Conservation (phyloP, 1,140 invertebrate genomes). For the Diachasma alloeum region DNA sequence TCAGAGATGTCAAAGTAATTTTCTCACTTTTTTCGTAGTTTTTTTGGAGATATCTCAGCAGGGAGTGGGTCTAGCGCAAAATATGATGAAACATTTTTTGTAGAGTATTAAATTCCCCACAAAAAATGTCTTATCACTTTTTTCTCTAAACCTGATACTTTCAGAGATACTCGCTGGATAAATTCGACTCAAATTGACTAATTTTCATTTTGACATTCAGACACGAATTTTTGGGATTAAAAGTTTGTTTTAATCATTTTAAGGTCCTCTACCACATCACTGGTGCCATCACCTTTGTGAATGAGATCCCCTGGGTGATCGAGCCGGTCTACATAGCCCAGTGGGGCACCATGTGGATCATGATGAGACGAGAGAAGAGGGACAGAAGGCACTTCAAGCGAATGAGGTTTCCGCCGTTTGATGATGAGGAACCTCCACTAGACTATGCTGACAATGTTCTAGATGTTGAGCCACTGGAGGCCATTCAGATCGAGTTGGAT, state of each 20-base stretch:
- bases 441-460: constrained; percentile 99
- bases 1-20: constrained; percentile 92
- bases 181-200: neutral
- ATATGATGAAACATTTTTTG: too few relatives aligned
- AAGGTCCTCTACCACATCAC: constrained; percentile 90
- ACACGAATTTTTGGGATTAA: too few relatives aligned
- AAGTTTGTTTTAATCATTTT: neutral
- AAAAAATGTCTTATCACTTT: too few relatives aligned
- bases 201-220: neutral
- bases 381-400: constrained; percentile 99
- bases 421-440: constrained; percentile 99
- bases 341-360: constrained; percentile 99
- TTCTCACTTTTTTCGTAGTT: neutral
- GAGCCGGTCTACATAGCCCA: constrained; percentile 99
- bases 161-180: too few relatives aligned
- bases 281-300: constrained; percentile 99
- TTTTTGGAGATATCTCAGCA: too few relatives aligned
- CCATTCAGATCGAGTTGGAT: constrained; percentile 98
- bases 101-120: too few relatives aligned
- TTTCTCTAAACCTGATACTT: too few relatives aligned
- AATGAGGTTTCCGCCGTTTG: constrained; percentile 99
- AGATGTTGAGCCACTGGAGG: constrained; percentile 98
- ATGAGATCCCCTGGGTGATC: constrained; percentile 99
- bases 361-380: constrained; percentile 99
- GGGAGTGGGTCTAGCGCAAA: too few relatives aligned